Conservation (phyloP, 2,888 invertebrate species). For the Drosophila putrida region DNA sequence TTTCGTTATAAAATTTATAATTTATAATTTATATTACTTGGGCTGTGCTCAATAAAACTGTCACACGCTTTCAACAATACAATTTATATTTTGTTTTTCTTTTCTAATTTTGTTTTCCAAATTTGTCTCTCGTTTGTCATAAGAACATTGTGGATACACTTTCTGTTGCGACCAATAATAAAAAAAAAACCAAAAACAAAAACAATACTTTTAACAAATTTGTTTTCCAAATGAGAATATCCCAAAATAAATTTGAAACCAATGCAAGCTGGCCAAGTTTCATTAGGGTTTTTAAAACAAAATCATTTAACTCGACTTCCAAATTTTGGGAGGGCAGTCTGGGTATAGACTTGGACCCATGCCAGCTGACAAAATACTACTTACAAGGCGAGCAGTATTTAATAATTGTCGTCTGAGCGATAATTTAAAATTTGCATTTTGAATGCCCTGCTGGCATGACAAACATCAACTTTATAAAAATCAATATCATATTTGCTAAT, state of each 20-base stretch:
- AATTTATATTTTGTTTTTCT: conserved; percentile 45
- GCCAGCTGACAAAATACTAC: conserved; percentile 55
- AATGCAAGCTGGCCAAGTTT: conserved; percentile 71
- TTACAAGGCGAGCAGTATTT: conserved; percentile 16
- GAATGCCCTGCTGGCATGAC: conserved; percentile 57
- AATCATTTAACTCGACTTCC: conserved; percentile 33
- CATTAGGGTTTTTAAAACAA: conserved; percentile 38
- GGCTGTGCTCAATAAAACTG: conserved; percentile 47
- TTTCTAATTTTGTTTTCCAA: conserved; percentile 29
- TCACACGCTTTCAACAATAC: conserved; percentile 56
- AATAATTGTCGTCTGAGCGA: conserved; percentile 42
- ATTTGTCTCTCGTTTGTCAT: conserved; percentile 60
- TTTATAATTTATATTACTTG: conserved; percentile 47
- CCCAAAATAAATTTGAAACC: conserved; percentile 62
- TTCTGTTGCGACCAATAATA: conserved; percentile 45
- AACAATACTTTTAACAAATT: conserved; percentile 32
- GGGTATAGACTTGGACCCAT: conserved; percentile 64
- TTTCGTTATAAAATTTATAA: conserved; percentile 56
- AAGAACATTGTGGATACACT: conserved; percentile 57
- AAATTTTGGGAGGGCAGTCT: conserved; percentile 43
- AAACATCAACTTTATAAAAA: conserved; percentile 63
- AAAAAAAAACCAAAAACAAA: not conserved
- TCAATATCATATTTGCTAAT: conserved; percentile 29
- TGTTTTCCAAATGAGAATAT: conserved; percentile 27
- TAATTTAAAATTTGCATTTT: conserved; percentile 43